These are phyloP conservation scores for Caerostris darwini DNA, from an alignment of 1,140 invertebrate species.

Conservation along the genomic window DNA sequence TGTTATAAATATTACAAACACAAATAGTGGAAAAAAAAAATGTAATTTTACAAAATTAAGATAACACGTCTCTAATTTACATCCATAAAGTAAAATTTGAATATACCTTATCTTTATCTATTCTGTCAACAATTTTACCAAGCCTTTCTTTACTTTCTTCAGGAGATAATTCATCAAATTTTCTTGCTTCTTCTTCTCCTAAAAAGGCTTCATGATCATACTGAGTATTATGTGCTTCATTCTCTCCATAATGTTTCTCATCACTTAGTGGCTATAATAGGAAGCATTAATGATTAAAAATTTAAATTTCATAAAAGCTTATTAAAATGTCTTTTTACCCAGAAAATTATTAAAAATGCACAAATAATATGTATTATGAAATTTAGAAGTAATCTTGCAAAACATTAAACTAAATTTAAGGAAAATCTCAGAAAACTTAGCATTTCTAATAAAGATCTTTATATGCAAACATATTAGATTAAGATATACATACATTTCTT, in stretches of 20 bases:
- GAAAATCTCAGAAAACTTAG: too few species aligned
- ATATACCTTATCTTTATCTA: slow-evolving; percentile 86
- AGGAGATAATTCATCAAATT: slow-evolving; percentile 95
- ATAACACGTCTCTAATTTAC: neutral
- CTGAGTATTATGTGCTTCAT: slow-evolving; percentile 91
- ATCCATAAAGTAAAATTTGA: neutral
- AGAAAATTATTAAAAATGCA: too few species aligned
- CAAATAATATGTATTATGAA: too few species aligned
- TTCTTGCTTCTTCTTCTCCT: slow-evolving; percentile 94
- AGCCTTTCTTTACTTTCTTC: slow-evolving; percentile 96
- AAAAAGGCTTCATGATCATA: slow-evolving; percentile 99
- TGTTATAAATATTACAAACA: neutral
- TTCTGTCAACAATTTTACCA: slow-evolving; percentile 95
- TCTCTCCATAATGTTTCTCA: slow-evolving; percentile 89
- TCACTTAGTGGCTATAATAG: slow-evolving; percentile 83
- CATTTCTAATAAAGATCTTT: too few species aligned
- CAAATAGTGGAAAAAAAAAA: neutral
- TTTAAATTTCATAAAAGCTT: too few species aligned
- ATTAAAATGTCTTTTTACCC: too few species aligned
- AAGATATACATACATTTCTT: too few species aligned
- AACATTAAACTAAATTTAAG: too few species aligned
- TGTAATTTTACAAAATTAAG: too few species aligned
- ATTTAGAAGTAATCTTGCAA: too few species aligned
- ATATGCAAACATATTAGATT: too few species aligned
- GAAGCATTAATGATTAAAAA: neutral